phyloP scores from a whole-genome alignment of 2,888 invertebrate species.

The Argynnis bischoffii region DNA sequence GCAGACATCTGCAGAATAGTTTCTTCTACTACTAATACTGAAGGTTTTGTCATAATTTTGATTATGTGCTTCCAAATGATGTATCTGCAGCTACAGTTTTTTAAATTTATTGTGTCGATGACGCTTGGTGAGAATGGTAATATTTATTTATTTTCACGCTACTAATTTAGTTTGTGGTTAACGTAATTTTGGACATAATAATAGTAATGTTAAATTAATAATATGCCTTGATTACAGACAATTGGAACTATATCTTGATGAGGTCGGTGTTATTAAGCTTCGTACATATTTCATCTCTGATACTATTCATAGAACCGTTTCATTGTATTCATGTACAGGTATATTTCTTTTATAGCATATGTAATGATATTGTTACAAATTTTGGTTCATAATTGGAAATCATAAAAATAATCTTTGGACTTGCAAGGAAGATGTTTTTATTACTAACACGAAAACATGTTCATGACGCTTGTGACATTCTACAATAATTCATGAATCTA shows the following conservation, averaged over 20 bases:
- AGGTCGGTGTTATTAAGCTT: background rate
- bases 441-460: too few relatives aligned
- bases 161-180: too few relatives aligned
- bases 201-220: too few relatives aligned
- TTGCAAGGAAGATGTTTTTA: too few relatives aligned
- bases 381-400: too few relatives aligned
- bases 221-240: background rate
- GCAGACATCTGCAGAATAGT: background rate
- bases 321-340: background rate
- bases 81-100: background rate
- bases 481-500: too few relatives aligned
- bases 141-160: background rate
- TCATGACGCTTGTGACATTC: too few relatives aligned
- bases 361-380: background rate
- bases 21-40: background rate
- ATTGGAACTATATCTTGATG: background rate
- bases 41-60: background rate
- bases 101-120: background rate
- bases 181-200: too few relatives aligned
- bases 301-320: slow-evolving; percentile 1
- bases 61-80: background rate
- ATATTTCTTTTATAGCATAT: background rate
- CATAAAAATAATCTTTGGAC: too few relatives aligned
- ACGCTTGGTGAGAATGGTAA: background rate
- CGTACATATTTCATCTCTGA: background rate